A percentile compares a stretch with the other conserved stretches of the same genome.
Evolutionary conservation across 1,140 invertebrate genomes (phyloP).

Genomic region (Pogonomyrmex californicus): DNA sequence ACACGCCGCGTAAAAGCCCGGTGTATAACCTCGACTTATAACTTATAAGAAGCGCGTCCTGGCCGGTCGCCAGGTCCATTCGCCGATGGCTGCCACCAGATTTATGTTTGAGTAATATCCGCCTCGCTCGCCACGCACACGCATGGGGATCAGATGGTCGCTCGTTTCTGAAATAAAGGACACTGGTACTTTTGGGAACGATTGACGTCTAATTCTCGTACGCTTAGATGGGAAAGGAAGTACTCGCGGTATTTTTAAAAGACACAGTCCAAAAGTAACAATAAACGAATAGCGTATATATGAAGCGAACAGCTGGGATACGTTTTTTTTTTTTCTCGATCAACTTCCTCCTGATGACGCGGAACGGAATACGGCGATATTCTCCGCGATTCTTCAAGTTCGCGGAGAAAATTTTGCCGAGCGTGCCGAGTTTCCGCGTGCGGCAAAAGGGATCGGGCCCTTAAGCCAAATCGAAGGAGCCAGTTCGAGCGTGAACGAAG

Average conservation of each 20-base stretch:
- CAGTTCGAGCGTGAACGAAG: slow-evolving; percentile 72
- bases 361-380: slow-evolving; percentile 26
- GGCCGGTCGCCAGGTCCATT: slow-evolving; percentile 65
- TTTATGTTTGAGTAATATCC: slow-evolving; percentile 75
- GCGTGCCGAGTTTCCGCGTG: slow-evolving; percentile 32
- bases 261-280: neutral
- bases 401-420: slow-evolving; percentile 52
- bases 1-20: slow-evolving; percentile 68
- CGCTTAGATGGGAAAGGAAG: neutral
- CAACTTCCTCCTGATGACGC: slow-evolving; percentile 14
- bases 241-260: neutral
- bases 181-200: neutral
- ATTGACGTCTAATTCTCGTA: slow-evolving; percentile 42
- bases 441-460: slow-evolving; percentile 66
- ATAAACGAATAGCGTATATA: slow-evolving; percentile 3
- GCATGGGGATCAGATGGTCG: slow-evolving; percentile 12
- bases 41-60: slow-evolving; percentile 69
- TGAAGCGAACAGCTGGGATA: neutral
- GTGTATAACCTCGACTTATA: slow-evolving; percentile 69
- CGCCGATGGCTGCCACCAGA: slow-evolving; percentile 66
- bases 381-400: slow-evolving; percentile 29
- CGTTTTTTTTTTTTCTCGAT: slow-evolving; percentile 2
- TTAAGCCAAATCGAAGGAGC: slow-evolving; percentile 74
- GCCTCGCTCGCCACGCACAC: slow-evolving; percentile 37
- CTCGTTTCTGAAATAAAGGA: slow-evolving; percentile 33